Conservation (phyloP, 2,113 vertebrate genomes). For the Pteropus alecto region DNA sequence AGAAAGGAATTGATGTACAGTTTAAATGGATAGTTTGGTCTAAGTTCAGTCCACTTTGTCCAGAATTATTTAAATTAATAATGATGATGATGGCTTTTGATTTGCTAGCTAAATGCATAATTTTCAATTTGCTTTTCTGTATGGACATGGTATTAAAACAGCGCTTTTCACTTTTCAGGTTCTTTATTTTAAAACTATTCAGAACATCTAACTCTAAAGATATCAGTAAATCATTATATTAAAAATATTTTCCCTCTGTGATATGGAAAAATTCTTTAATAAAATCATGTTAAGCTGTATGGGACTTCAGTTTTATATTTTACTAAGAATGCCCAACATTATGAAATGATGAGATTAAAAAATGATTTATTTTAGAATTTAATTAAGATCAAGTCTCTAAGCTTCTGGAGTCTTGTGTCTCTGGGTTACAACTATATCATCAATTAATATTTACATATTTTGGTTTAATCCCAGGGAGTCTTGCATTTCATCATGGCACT, state of each 20-base stretch:
- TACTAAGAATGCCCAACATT: background rate
- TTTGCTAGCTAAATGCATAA: background rate
- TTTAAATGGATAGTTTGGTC: background rate
- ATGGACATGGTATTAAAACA: background rate
- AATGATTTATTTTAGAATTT: slow-evolving; percentile 53
- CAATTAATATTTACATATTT: slow-evolving; percentile 27
- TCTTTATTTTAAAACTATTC: background rate
- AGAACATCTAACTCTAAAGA: background rate
- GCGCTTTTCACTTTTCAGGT: background rate
- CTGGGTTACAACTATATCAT: slow-evolving; percentile 4
- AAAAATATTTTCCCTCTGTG: background rate
- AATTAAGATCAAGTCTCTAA: slow-evolving; percentile 42
- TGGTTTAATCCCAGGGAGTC: background rate
- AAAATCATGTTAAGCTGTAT: slow-evolving; percentile 1
- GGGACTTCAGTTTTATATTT: background rate
- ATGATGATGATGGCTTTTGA: background rate
- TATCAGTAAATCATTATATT: slow-evolving; percentile 15
- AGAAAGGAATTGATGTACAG: background rate
- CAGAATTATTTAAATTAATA: background rate
- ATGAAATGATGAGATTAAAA: slow-evolving; percentile 5
- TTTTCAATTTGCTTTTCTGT: background rate
- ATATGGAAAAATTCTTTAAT: background rate
- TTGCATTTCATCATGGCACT: background rate
- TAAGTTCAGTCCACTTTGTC: background rate
- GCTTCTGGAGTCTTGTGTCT: background rate